Percentiles rank a stretch among this genome's conserved stretches.
Evolutionary conservation across 2,797 vertebrate species (phyloP).

Genomic region (Tympanoctomys barrerae): DNA sequence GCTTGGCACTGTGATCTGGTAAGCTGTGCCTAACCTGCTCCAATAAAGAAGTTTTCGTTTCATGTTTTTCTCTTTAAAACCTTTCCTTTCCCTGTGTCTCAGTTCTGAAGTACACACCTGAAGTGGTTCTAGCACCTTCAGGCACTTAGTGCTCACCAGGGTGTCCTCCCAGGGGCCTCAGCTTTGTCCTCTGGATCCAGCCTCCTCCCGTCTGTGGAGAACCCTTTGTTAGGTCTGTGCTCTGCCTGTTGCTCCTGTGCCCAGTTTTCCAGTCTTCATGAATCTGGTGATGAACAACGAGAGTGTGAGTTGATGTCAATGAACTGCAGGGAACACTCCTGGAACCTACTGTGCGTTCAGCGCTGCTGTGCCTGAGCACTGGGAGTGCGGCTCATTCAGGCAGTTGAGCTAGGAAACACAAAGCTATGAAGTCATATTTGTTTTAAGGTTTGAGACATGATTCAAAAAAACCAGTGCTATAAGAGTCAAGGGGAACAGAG

Average conservation of each 20-base stretch:
- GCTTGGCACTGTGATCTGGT: not conserved
- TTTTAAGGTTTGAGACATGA: not conserved
- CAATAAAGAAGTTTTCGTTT: not conserved
- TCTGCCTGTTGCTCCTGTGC: not conserved
- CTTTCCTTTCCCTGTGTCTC: not conserved
- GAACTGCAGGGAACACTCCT: not conserved
- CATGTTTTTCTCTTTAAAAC: conserved; percentile 26
- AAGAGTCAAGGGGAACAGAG: not conserved
- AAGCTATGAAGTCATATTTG: not conserved
- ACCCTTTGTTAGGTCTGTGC: not conserved
- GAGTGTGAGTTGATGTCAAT: not conserved
- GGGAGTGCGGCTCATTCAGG: not conserved
- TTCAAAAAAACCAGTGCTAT: not conserved
- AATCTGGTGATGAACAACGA: not conserved
- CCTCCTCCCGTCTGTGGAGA: no score
- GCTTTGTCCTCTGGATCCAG: not conserved
- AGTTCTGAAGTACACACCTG: not conserved
- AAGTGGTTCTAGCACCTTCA: not conserved
- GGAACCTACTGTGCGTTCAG: not conserved
- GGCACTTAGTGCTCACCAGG: not conserved
- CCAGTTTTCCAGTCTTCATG: not conserved
- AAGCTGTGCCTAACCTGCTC: conserved; percentile 7
- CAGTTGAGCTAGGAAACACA: not conserved
- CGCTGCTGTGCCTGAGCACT: accelerated
- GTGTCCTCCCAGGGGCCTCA: not conserved